Percentiles rank a stretch among this genome's conserved stretches.
Evolutionary conservation across 2,113 vertebrate genomes (phyloP).

Genomic region (Zosterops lateralis): DNA sequence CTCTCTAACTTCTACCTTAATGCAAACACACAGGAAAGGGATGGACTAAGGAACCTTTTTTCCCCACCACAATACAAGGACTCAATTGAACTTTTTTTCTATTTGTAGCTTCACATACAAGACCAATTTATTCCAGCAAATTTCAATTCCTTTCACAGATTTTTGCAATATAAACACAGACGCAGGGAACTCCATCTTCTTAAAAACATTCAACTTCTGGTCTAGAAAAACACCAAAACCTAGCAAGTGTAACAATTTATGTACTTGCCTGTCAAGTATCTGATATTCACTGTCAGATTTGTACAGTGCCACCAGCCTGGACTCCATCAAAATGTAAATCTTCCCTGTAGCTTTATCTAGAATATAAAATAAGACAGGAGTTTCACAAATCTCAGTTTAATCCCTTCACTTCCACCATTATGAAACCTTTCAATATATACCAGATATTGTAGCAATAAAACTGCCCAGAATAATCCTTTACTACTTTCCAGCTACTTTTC

Average conservation of each 20-base stretch:
- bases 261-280: slow-evolving; percentile 87
- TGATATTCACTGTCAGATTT: slow-evolving; percentile 90
- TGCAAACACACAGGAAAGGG: neutral
- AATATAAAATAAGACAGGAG: neutral
- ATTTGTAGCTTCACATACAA: neutral
- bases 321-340: slow-evolving; percentile 92
- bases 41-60: neutral
- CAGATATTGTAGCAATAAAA: neutral
- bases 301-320: slow-evolving; percentile 88
- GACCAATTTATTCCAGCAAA: neutral
- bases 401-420: neutral
- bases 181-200: neutral
- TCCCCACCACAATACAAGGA: neutral
- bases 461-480: neutral
- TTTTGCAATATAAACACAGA: neutral
- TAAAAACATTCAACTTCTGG: neutral
- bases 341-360: slow-evolving; percentile 82
- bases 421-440: neutral
- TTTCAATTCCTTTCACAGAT: neutral
- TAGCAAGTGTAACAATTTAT: neutral
- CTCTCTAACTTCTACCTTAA: neutral
- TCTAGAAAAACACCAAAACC: neutral
- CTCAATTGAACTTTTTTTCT: neutral
- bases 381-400: neutral
- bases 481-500: neutral